Conservation (phyloP, 2,888 invertebrate genomes). For the Scaptomyza polygonia region DNA sequence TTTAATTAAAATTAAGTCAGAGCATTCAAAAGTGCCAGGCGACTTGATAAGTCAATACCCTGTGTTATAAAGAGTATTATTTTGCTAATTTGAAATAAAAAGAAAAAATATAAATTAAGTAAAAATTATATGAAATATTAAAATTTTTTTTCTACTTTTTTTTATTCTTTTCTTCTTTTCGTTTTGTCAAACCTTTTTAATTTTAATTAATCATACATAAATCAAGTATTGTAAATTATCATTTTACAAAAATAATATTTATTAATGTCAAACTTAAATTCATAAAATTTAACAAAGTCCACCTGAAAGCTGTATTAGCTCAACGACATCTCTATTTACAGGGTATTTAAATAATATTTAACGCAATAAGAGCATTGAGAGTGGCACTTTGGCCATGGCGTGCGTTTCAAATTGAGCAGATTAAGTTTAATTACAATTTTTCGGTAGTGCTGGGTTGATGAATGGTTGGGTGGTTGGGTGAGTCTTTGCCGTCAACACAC, state of each 20-base stretch:
- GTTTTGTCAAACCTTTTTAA: too few relatives aligned
- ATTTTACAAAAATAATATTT: too few relatives aligned
- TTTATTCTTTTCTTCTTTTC: too few relatives aligned
- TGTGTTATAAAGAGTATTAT: background rate
- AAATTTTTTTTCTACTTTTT: too few relatives aligned
- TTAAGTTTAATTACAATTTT: slow-evolving; percentile 82
- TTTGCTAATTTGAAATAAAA: background rate
- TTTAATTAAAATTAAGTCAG: slow-evolving; percentile 60
- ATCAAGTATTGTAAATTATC: too few relatives aligned
- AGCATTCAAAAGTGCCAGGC: background rate
- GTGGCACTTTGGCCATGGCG: slow-evolving; percentile 53
- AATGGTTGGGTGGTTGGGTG: background rate
- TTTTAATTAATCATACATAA: too few relatives aligned
- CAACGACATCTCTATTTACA: background rate
- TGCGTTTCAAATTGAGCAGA: slow-evolving; percentile 80
- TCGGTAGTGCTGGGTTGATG: slow-evolving; percentile 38
- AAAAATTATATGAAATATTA: too few relatives aligned
- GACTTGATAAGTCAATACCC: slow-evolving; percentile 15
- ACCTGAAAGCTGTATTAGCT: background rate
- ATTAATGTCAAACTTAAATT: too few relatives aligned
- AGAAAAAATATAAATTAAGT: too few relatives aligned
- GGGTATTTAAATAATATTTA: slow-evolving; percentile 33
- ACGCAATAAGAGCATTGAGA: slow-evolving; percentile 36
- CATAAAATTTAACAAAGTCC: background rate
- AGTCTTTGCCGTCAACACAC: slow-evolving; percentile 8